phyloP scores from a whole-genome alignment of 2,888 invertebrate genomes.

The Ischnus inquisitorius region DNA sequence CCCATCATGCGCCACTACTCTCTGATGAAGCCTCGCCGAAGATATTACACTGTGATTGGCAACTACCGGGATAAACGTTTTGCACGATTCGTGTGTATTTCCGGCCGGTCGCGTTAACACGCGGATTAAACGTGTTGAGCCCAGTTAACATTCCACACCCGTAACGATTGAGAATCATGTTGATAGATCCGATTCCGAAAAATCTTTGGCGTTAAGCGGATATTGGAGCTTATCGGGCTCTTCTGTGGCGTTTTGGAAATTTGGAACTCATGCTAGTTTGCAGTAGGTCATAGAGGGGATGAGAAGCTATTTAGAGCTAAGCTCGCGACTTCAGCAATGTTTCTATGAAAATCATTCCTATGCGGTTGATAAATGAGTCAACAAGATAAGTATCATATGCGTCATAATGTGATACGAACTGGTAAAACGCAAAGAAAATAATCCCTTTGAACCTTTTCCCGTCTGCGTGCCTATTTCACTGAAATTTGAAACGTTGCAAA shows the following conservation, averaged over 20 bases:
- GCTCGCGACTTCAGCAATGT: too few species aligned
- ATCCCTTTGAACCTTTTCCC: not conserved
- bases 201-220: not conserved
- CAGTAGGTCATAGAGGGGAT: too few species aligned
- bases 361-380: too few species aligned
- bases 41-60: conserved; percentile 73
- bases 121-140: not conserved
- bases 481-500: too few species aligned
- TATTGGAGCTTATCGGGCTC: too few species aligned
- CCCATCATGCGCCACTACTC: conserved; percentile 6
- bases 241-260: not conserved
- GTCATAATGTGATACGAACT: not conserved
- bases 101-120: conserved; percentile 3
- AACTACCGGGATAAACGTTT: conserved; percentile 61
- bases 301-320: too few species aligned
- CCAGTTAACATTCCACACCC: conserved; percentile 22
- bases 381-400: not conserved
- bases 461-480: too few species aligned
- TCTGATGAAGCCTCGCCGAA: conserved; percentile 64
- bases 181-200: conserved; percentile 7
- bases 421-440: not conserved
- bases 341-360: too few species aligned
- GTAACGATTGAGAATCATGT: not conserved
- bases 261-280: too few species aligned
- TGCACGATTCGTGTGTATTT: conserved; percentile 33